phyloP scores from a whole-genome alignment of 2,797 vertebrate species.

The Channallabes apus region DNA sequence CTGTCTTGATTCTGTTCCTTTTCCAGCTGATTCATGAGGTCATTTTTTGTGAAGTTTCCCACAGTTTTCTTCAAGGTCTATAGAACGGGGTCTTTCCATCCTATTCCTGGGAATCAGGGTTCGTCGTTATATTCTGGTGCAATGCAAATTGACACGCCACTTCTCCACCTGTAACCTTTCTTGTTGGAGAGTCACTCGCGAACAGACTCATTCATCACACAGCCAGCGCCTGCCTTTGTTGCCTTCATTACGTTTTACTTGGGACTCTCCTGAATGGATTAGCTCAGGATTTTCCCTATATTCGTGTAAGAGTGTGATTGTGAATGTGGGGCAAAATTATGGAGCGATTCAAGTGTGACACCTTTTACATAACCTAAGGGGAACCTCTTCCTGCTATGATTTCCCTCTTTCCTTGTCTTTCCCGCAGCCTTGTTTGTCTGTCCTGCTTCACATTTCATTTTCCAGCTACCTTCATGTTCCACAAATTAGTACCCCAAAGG shows the following conservation, averaged over 20 bases:
- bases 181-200: slow-evolving; percentile 69
- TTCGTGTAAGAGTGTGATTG: background rate
- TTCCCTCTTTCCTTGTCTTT: slow-evolving; percentile 40
- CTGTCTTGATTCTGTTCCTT: background rate
- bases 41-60: slow-evolving; percentile 15
- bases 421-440: slow-evolving; percentile 42
- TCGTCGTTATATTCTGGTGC: slow-evolving; percentile 61
- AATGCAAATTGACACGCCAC: slow-evolving; percentile 60
- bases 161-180: slow-evolving; percentile 37
- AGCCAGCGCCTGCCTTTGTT: slow-evolving; percentile 33
- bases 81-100: slow-evolving; percentile 41
- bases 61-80: background rate
- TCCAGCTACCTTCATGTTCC: slow-evolving; percentile 62
- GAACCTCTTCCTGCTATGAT: background rate
- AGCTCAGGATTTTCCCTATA: slow-evolving; percentile 42
- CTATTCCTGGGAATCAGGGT: slow-evolving; percentile 58
- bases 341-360: slow-evolving; percentile 10
- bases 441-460: slow-evolving; percentile 34
- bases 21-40: background rate
- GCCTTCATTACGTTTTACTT: background rate
- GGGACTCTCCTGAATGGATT: slow-evolving; percentile 61
- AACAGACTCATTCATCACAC: slow-evolving; percentile 72
- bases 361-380: slow-evolving; percentile 21
- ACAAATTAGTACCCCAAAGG: slow-evolving; percentile 53
- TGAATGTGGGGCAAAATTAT: background rate